Base-by-base conservation (phyloP, 2,113 vertebrate genomes). In the Ciconia maguari region DNA sequence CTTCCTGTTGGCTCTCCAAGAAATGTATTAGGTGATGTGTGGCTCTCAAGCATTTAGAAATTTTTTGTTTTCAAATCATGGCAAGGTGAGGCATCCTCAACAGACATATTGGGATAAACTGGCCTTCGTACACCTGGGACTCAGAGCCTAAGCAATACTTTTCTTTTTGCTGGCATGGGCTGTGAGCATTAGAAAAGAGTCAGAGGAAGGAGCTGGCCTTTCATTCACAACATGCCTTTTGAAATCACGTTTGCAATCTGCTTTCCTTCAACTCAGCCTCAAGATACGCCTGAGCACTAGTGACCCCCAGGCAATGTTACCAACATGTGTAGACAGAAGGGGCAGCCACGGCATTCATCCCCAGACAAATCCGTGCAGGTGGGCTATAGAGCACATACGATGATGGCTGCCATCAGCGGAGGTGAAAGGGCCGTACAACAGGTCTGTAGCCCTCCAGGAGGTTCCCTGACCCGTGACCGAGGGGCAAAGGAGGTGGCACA, bases 401-500 rank as follows among this genome's bases (percentile, higher is more conserved):
- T 25, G 36, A 9, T 46, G 66, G 7, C 1, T 7, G 17, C 51
- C 15, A 20, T 14, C n/a, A 36, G 27, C 2, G 1, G 36, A 41
- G 34, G 13, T 34, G 75, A 69, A 74, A 81, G 34, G 29, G n/a
- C 17, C 0, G 0, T 25, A 26, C 9, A 60, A 46, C 3, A 3
- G 1, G 24, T 68, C 36, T 87, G 36, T 21, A 41, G 25, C 9
- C 11, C 52, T 36, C 32, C 30, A 44, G 52, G 30, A 65, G 15
- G 29, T 41, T 91, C 49, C 34, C 69, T 0, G 1, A 13, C 4
- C 58, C 0, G 0, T 36, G 13, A 78, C 48, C 25, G 17, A 4
- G 1, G 26, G 61, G 20, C 38, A 71, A 94, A 91, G 83, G 58
- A 87, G 55, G 34, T 55, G 61, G 34, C 65, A 75, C 15, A 62